Evolutionary conservation across 2,797 vertebrate species (phyloP).

Genomic region (Eleutherodactylus coqui): DNA sequence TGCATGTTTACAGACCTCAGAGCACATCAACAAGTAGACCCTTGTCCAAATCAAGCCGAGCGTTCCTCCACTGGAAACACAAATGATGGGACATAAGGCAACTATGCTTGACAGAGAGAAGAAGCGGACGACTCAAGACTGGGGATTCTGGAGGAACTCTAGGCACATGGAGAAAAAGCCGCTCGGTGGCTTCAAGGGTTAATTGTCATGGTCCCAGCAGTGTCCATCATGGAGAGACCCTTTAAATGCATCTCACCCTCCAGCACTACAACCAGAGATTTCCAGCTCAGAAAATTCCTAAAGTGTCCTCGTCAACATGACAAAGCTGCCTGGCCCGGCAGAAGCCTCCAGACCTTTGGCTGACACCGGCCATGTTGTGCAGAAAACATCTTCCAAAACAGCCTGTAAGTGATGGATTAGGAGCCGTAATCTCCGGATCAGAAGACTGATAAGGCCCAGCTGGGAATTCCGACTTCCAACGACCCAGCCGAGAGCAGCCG

Average conservation of each 20-base stretch:
- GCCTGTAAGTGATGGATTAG: conserved; percentile 43
- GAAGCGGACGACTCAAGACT: too few relatives aligned
- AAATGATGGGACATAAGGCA: too few relatives aligned
- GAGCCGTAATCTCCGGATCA: conserved; percentile 36
- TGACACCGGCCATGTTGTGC: conserved; percentile 21
- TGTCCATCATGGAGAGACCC: neutral
- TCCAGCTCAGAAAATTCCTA: neutral
- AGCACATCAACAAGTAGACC: too few relatives aligned
- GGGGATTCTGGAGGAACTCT: too few relatives aligned
- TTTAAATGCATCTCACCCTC: neutral
- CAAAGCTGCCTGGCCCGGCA: neutral
- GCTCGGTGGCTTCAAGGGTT: neutral
- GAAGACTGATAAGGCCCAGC: conserved; percentile 26
- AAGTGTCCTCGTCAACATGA: neutral
- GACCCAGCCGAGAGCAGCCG: neutral
- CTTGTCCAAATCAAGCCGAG: too few relatives aligned
- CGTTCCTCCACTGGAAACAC: too few relatives aligned
- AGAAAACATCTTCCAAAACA: conserved; percentile 16
- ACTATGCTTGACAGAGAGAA: too few relatives aligned
- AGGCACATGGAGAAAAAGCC: neutral
- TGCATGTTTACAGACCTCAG: too few relatives aligned
- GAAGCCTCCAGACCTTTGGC: conserved; percentile 31
- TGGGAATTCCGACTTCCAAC: neutral
- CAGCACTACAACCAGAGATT: neutral
- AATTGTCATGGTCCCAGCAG: neutral